Conservation (phyloP, 2,888 invertebrate genomes). For the Scaptodrosophila latifasciaeformis region DNA sequence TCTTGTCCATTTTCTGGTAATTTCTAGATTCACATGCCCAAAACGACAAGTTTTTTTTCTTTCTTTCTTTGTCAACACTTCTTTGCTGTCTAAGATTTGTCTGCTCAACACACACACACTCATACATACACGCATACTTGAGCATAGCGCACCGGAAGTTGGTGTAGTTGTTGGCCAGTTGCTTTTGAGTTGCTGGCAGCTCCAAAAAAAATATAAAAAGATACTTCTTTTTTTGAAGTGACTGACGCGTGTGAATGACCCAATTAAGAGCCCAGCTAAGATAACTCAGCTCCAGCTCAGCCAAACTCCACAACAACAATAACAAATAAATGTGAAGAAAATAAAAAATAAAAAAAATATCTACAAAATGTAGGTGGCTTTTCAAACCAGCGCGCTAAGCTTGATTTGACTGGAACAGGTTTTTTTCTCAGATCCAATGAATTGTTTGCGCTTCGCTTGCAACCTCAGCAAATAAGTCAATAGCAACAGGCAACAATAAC, state of each 20-base stretch:
- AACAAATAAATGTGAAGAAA: background rate
- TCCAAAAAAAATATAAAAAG: slow-evolving; percentile 12
- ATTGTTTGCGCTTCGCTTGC: background rate
- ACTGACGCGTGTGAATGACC: slow-evolving; percentile 58
- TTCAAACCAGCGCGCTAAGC: background rate
- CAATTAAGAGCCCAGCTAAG: slow-evolving; percentile 53
- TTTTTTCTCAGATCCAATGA: slow-evolving; percentile 2
- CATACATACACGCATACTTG: background rate
- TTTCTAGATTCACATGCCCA: background rate
- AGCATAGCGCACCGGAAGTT: slow-evolving; percentile 35
- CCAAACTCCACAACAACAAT: background rate
- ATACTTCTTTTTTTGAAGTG: slow-evolving; percentile 39
- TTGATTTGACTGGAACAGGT: slow-evolving; percentile 8
- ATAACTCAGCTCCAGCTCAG: slow-evolving; percentile 31
- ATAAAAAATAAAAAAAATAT: background rate
- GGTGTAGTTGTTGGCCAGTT: slow-evolving; percentile 20
- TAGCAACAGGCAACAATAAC: slow-evolving; percentile 25
- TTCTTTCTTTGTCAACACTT: slow-evolving; percentile 1
- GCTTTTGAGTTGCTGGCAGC: background rate
- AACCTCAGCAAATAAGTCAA: slow-evolving; percentile 1
- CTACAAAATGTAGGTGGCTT: slow-evolving; percentile 20
- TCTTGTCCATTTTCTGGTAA: background rate
- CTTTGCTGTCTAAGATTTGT: slow-evolving; percentile 4
- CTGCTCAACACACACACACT: background rate
- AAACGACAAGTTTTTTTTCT: slow-evolving; percentile 2